These are phyloP conservation scores for Lasaia peninsularis DNA, from an alignment of 1,140 invertebrate species.

Conservation along the genomic window DNA sequence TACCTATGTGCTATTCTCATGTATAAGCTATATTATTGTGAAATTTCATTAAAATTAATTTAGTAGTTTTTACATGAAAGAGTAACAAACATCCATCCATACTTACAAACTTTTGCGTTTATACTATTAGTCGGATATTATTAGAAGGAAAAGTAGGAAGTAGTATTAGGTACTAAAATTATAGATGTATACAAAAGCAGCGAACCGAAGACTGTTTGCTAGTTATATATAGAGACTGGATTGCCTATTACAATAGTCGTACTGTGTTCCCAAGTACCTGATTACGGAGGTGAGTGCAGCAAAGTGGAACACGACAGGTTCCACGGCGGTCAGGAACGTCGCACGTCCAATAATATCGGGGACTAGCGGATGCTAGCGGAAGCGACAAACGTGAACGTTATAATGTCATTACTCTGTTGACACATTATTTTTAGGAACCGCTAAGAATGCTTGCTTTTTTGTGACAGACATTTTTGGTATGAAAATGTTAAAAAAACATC, in stretches of 20 bases:
- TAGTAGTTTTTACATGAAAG: too few relatives aligned
- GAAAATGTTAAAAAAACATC: too few relatives aligned
- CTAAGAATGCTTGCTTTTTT: neutral
- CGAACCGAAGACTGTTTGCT: neutral
- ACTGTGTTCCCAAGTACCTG: conserved; percentile 38
- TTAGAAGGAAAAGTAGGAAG: too few relatives aligned
- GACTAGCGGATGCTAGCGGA: conserved; percentile 68
- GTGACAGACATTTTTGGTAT: too few relatives aligned
- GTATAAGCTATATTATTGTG: too few relatives aligned
- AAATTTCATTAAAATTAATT: too few relatives aligned
- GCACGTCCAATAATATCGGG: conserved; percentile 49
- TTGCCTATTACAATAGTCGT: conserved; percentile 30
- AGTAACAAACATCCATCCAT: too few relatives aligned
- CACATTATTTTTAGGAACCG: conserved; percentile 4
- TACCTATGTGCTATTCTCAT: too few relatives aligned
- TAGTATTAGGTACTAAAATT: neutral
- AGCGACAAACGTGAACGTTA: conserved; percentile 62
- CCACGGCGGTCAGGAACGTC: conserved; percentile 48
- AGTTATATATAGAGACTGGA: neutral
- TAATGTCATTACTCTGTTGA: conserved; percentile 23
- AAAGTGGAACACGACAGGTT: conserved; percentile 66
- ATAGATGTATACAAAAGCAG: neutral
- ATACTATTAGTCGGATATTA: too few relatives aligned
- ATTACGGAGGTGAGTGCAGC: conserved; percentile 47
- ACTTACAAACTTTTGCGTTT: too few relatives aligned